Evolutionary conservation across 2,797 vertebrate species (phyloP).

Genomic region (Poecilia wingei): DNA sequence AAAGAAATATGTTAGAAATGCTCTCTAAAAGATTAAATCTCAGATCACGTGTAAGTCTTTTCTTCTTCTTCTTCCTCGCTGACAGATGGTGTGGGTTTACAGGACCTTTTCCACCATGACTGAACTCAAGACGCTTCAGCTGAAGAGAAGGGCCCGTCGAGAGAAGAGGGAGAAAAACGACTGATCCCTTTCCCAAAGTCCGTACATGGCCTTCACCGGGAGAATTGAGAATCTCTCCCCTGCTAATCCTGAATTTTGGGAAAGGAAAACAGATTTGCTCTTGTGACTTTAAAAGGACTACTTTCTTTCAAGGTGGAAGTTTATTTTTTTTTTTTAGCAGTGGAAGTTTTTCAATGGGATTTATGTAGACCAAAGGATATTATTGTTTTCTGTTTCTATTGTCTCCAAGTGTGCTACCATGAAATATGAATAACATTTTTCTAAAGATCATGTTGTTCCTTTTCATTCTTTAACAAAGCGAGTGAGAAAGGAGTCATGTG

Average conservation of each 20-base stretch:
- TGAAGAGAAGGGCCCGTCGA: slow-evolving; percentile 81
- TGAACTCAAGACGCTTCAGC: slow-evolving; percentile 88
- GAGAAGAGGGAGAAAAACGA: slow-evolving; percentile 79
- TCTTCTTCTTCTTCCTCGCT: not conserved
- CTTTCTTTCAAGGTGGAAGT: slow-evolving; percentile 4
- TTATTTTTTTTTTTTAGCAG: slow-evolving; percentile 15
- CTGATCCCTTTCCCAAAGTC: slow-evolving; percentile 42
- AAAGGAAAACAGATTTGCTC: slow-evolving; percentile 21
- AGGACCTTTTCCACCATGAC: slow-evolving; percentile 90
- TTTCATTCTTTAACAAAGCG: not conserved
- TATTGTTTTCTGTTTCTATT: slow-evolving; percentile 47
- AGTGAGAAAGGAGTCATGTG: not conserved
- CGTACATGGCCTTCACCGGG: slow-evolving; percentile 41
- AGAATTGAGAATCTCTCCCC: slow-evolving; percentile 24
- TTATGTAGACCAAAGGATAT: slow-evolving; percentile 43
- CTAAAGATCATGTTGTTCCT: not conserved
- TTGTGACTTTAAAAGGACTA: slow-evolving; percentile 46
- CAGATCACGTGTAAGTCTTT: not conserved
- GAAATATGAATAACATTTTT: slow-evolving; percentile 26
- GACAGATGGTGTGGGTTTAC: slow-evolving; percentile 89
- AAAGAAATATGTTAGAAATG: not conserved
- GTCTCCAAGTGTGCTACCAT: slow-evolving; percentile 33
- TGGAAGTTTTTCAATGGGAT: slow-evolving; percentile 16
- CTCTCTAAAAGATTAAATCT: not conserved
- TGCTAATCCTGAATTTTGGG: slow-evolving; percentile 54